Evolutionary conservation across 53 echinoderm and acorn worm species (phyloP), one percentile per base, ranked within the genome.

Genomic region (Henricia sp.): DNA sequence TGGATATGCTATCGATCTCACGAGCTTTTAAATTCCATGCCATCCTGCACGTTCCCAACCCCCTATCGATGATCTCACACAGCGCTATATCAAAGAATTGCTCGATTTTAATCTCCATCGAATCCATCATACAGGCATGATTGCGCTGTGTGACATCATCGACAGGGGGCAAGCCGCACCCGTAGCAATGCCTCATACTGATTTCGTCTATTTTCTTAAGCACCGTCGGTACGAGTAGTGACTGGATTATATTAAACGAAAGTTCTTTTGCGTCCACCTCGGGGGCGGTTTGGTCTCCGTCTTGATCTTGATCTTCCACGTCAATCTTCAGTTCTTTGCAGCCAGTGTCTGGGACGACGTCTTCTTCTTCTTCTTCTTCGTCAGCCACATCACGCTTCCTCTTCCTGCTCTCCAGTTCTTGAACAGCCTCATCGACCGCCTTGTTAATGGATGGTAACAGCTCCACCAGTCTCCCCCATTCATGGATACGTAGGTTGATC

Each of bases 391-490:
- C 2, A 25, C 26, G 50, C 42, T 42, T 19, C n/a, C 26, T 1
- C 9, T 8, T 70, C 26, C 17, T 17, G 14, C 17, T 1, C 71
- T 71, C 29, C 17, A 71, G 9, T 1, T 48, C 50, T 27, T 50
- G 5, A 3, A 68, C 53, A 37, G 19, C n/a, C n/a, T n/a, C n/a
- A n/a, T n/a, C n/a, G n/a, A n/a, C n/a, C n/a, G n/a, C n/a, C n/a
- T n/a, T n/a, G n/a, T n/a, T 53, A 36, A 72, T 72, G 14, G 53
- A 52, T n/a, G 54, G 32, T 21, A 72, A 34, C 34, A 52, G 1
- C 73, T 72, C 34, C 21, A 72, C 52, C 33, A 72, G 52, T 19
- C n/a, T 9, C 53, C 53, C 35, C 73, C 73, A 72, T 37, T 72
- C 73, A 0, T 53, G 20, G 4, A 17, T 6, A 19, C n/a, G 52